These are phyloP conservation scores for Leuciscus waleckii DNA, from an alignment of 2,797 vertebrate genomes.

Conservation along the genomic window DNA sequence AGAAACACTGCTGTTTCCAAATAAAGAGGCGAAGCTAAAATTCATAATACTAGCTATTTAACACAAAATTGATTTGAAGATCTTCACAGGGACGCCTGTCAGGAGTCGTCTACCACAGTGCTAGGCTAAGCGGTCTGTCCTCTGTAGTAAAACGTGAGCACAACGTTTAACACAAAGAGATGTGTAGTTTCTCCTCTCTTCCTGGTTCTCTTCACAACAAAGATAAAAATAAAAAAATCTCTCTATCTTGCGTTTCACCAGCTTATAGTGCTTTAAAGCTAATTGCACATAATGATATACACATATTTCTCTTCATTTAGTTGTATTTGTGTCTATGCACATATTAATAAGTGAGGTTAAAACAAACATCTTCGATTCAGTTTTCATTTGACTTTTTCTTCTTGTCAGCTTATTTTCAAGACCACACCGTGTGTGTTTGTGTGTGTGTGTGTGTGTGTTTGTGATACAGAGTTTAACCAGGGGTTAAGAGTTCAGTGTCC, in stretches of 20 bases:
- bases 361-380: slow-evolving; percentile 57
- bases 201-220: slow-evolving; percentile 69
- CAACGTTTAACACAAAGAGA: slow-evolving; percentile 81
- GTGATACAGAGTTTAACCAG: slow-evolving; percentile 1
- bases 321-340: slow-evolving; percentile 63
- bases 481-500: slow-evolving; percentile 83
- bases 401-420: slow-evolving; percentile 57
- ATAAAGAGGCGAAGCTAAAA: slow-evolving; percentile 64
- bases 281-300: slow-evolving; percentile 74
- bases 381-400: slow-evolving; percentile 39
- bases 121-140: slow-evolving; percentile 80
- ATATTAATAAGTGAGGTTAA: slow-evolving; percentile 62
- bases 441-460: background rate
- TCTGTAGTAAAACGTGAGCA: slow-evolving; percentile 78
- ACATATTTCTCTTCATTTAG: slow-evolving; percentile 65
- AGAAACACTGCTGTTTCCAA: slow-evolving; percentile 85
- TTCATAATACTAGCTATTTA: slow-evolving; percentile 70
- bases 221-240: slow-evolving; percentile 53
- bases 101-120: slow-evolving; percentile 85
- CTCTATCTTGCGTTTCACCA: slow-evolving; percentile 67
- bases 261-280: slow-evolving; percentile 77
- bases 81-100: slow-evolving; percentile 75
- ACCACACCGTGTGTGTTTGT: background rate
- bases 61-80: slow-evolving; percentile 83
- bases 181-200: slow-evolving; percentile 75